Base-by-base conservation (phyloP, 2,888 invertebrate species). In the Pinctada fucata region DNA sequence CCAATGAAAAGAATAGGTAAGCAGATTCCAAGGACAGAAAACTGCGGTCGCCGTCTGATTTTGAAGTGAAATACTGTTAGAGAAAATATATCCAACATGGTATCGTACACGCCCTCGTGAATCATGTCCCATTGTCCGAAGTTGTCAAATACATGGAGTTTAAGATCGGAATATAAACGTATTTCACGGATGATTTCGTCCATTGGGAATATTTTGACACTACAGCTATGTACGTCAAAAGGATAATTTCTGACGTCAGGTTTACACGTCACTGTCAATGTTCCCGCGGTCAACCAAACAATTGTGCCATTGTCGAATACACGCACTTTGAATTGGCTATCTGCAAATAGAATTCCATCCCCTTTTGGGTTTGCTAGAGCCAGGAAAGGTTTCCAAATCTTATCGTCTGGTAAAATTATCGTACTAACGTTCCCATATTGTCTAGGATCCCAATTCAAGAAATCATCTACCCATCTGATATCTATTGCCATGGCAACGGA, bases 401-500 rank as follows among this genome's bases (percentile, higher is more conserved):
- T 45, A 6, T 70, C 49, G n/a, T 77, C 72, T 6, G 76, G 76
- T 45, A 77, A n/a, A 45, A 77, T 72, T 8, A 77, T 51, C 3
- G 72, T 45, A 5, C 66, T 65, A 48, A 72, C 50, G 45, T 52
- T 48, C 10, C 74, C 74, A 50, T 72, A 77, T 51, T 66, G 3
- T n/a, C 10, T 8, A 5, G 66, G 72, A 52, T 65, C 47, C 76
- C 76, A 77, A 13, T 13, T 16, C 48, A 77, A 66, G 16, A 50
- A 52, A 49, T 4, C 47, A 16, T 77, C 76, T 45, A 47, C 50
- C 76, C 76, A 77, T 10, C 76, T 47, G 3, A 77, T 47, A 58
- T 77, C 76, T 66, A 77, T 63, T n/a, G 65, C 76, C 52, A 72
- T 48, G 10, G 76, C 76, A 63, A 77, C 49, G n/a, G 76, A 72